phyloP scores from a whole-genome alignment of 2,797 vertebrate species.

The Sebastes cheni region DNA sequence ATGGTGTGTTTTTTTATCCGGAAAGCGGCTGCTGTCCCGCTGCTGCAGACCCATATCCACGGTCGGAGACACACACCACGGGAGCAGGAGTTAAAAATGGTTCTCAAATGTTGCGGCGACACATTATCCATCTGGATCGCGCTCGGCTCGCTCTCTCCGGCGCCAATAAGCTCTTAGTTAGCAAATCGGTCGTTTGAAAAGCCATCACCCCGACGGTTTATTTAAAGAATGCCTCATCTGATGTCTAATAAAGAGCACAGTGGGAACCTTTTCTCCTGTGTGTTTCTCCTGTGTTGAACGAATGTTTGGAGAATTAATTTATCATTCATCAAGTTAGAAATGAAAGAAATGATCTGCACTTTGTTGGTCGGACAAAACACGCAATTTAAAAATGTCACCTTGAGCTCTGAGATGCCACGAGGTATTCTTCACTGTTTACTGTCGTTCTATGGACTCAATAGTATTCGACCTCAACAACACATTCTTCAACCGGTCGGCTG shows the following conservation, averaged over 20 bases:
- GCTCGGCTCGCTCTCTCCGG: not conserved
- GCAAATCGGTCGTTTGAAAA: not conserved
- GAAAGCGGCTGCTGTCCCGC: not conserved
- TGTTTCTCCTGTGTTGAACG: not conserved
- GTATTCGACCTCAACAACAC: not conserved
- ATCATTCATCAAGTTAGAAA: not conserved
- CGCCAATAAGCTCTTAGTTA: not conserved
- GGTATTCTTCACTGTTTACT: not conserved
- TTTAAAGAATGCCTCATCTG: not conserved
- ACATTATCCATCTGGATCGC: slow-evolving; percentile 19
- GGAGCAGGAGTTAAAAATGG: not conserved
- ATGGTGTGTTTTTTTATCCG: not conserved
- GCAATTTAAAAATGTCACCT: not conserved
- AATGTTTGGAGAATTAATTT: not conserved
- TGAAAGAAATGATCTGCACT: not conserved
- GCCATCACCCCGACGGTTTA: not conserved
- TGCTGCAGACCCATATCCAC: not conserved
- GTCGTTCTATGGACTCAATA: not conserved
- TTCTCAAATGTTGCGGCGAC: not conserved
- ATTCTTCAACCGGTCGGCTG: not conserved
- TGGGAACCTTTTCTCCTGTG: not conserved
- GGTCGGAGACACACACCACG: not conserved
- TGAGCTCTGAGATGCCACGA: not conserved
- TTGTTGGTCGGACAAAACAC: not conserved
- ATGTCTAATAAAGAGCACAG: not conserved